Base-by-base conservation (phyloP, 2,888 invertebrate species). In the Ormyrus thymus region DNA sequence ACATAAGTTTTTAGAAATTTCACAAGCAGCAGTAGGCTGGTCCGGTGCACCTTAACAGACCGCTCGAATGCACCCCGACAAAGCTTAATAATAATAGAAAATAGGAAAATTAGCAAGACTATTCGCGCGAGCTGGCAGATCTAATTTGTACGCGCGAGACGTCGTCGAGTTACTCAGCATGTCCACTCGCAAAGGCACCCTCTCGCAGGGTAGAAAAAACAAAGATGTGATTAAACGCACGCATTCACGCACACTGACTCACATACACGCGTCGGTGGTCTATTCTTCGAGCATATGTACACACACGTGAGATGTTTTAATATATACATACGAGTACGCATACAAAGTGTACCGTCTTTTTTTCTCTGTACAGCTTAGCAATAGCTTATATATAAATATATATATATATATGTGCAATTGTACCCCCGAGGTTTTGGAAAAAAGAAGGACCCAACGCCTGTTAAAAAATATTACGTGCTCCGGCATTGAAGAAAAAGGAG, bases 351-450 rank as follows among this genome's bases (percentile, higher is more conserved):
- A 83, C 83, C 84, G 84, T 85, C 82, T 81, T 86, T 86, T 84
- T 84, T 81, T 78, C 78, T 81, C 70, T 81, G 86, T 87, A 88
- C 82, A 83, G 87, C 88, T 85, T 87, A 29, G 29, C 29, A 29
- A 29, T 29, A 29, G 29, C 29, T 29, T 29, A 29, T 29, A 29
- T 29, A 29, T 29, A 29, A 29, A 29, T 29, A 29, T 29, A n/a
- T 15, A 87, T 88, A 87, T 87, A 29, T 15, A 87, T 87, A 88
- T 84, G 84, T 85, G 86, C 87, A 85, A 85, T 81, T 85, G 86
- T 82, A 82, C 78, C 82, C 84, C 84, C 84, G 29, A 29, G 29
- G 29, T 29, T 29, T 29, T 29, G 85, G 61, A 72, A 72, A 71
- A 76, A 69, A 66, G 65, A 70, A 70, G 64, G 51, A 76, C 72